phyloP scores from a whole-genome alignment of 2,888 invertebrate species.

The Morinoia aosen region DNA sequence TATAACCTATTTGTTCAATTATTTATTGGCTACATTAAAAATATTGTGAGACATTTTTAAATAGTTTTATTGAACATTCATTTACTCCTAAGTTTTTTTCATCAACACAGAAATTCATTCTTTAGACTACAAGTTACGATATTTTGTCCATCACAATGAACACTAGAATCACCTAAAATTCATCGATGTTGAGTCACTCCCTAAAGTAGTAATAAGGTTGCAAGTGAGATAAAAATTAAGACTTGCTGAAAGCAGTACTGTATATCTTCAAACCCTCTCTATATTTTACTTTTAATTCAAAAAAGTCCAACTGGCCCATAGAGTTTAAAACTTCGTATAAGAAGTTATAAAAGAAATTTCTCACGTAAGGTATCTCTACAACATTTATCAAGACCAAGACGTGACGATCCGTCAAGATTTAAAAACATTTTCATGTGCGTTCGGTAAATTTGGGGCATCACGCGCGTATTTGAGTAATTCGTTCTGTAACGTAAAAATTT shows the following conservation, averaged over 20 bases:
- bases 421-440: background rate
- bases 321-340: background rate
- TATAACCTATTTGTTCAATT: no score
- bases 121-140: background rate
- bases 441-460: background rate
- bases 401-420: background rate
- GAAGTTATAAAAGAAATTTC: background rate
- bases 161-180: background rate
- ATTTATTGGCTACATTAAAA: no score
- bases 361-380: background rate
- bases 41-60: no score
- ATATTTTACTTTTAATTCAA: background rate
- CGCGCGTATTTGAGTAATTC: background rate
- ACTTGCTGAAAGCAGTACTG: no score
- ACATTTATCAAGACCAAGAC: background rate
- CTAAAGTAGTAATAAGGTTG: background rate
- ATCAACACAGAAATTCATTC: no score
- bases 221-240: background rate
- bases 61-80: no score
- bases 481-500: background rate
- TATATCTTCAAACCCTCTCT: background rate
- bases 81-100: no score
- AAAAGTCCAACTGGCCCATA: background rate
- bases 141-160: background rate
- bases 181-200: background rate